A percentile compares a stretch with the other conserved stretches of the same genome.
Evolutionary conservation across 2,888 invertebrate species (phyloP).

Genomic region (Nemoura dubitans): DNA sequence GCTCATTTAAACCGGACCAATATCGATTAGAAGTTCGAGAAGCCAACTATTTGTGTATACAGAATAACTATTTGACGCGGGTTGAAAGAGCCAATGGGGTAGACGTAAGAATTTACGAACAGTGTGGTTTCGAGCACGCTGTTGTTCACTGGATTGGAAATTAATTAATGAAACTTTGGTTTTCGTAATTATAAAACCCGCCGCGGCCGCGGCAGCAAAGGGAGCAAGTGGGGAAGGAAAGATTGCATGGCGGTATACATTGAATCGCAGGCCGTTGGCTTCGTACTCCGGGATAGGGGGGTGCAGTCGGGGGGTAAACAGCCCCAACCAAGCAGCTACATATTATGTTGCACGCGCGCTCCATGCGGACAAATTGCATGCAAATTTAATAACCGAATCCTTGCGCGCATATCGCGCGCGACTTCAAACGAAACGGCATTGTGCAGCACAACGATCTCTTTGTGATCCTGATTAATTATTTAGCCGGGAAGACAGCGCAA

Average conservation of each 20-base stretch:
- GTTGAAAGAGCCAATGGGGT: background rate
- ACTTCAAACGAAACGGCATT: background rate
- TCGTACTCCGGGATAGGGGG: too few relatives aligned
- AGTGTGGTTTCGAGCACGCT: background rate
- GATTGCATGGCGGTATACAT: slow-evolving; percentile 1
- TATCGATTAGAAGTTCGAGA: background rate
- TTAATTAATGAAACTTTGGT: slow-evolving; percentile 12
- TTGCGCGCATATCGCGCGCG: background rate
- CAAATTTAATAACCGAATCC: background rate
- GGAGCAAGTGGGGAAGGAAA: background rate
- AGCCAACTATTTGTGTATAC: background rate
- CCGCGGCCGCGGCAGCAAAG: background rate
- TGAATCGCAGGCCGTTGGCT: background rate
- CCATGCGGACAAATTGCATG: too few relatives aligned
- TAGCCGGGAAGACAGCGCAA: background rate
- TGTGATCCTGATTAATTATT: background rate
- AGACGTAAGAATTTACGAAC: background rate
- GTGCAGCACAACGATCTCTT: background rate
- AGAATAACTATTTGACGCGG: background rate
- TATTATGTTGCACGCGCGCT: too few relatives aligned
- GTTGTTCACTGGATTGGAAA: background rate
- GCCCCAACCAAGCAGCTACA: background rate
- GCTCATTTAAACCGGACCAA: background rate
- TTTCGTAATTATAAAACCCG: background rate
- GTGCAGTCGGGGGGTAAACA: background rate